These are phyloP conservation scores for Oostethus manadensis DNA, from an alignment of 2,113 vertebrate species.

Conservation along the genomic window DNA sequence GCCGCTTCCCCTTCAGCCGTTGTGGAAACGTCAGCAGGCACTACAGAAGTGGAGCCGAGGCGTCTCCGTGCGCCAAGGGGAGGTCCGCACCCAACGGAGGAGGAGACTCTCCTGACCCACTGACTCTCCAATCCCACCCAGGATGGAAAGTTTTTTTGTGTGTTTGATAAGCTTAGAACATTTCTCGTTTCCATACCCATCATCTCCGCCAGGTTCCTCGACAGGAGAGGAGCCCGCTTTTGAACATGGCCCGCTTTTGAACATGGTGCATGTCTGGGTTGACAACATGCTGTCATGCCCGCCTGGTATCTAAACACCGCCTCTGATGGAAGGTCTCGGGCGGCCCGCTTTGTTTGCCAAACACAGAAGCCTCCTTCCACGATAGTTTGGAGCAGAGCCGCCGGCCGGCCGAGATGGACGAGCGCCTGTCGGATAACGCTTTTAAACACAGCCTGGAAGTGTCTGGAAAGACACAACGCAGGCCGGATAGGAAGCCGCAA, in stretches of 20 bases:
- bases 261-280: no score
- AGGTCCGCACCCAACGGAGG: neutral
- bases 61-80: neutral
- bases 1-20: neutral
- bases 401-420: slow-evolving; percentile 38
- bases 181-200: no score
- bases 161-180: neutral
- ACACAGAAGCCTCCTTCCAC: slow-evolving; percentile 25
- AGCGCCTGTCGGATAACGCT: slow-evolving; percentile 48
- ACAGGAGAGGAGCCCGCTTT: no score
- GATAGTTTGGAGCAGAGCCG: slow-evolving; percentile 24
- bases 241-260: no score
- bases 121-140: neutral
- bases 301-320: slow-evolving; percentile 40
- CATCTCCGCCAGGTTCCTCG: no score
- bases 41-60: neutral
- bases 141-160: neutral
- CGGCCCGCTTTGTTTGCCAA: slow-evolving; percentile 28
- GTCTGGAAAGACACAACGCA: slow-evolving; percentile 35
- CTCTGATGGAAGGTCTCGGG: slow-evolving; percentile 15
- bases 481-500: slow-evolving; percentile 41
- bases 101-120: slow-evolving; percentile 3
- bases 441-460: slow-evolving; percentile 44
- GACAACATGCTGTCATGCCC: slow-evolving; percentile 39
- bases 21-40: neutral